A percentile compares a stretch with the other conserved stretches of the same genome.
Evolutionary conservation across 2,797 vertebrate genomes (phyloP).

Genomic region (Sebastes kiyomatsui): DNA sequence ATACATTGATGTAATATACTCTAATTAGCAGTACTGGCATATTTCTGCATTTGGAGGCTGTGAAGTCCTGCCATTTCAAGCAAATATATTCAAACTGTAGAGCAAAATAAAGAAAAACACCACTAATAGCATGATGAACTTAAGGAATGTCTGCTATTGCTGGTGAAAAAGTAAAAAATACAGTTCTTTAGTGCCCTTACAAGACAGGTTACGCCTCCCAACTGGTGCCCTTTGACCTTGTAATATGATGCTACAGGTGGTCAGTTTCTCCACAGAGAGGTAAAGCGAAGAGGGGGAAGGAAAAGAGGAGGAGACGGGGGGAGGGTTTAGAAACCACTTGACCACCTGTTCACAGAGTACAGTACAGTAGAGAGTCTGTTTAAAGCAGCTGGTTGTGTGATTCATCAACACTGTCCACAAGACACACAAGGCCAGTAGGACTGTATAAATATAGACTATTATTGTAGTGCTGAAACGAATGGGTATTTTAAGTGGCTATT

Average conservation of each 20-base stretch:
- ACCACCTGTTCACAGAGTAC: conserved; percentile 57
- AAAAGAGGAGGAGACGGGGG: not conserved
- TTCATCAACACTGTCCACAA: conserved; percentile 17
- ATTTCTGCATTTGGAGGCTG: not conserved
- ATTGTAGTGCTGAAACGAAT: not conserved
- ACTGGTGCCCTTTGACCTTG: conserved; percentile 31
- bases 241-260: conserved; percentile 43
- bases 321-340: not conserved
- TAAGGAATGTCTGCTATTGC: not conserved
- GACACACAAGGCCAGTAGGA: not conserved
- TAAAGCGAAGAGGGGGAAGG: not conserved
- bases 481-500: not conserved
- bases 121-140: not conserved
- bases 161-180: not conserved
- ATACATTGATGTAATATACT: not conserved
- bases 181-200: not conserved
- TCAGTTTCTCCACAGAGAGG: conserved; percentile 1
- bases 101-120: not conserved
- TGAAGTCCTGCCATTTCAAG: not conserved
- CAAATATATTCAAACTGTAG: too few relatives aligned
- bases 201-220: not conserved
- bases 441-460: not conserved
- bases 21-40: not conserved
- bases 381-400: conserved; percentile 32
- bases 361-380: conserved; percentile 18